Evolutionary conservation across 2,113 vertebrate species (phyloP), one percentile per base, ranked within the genome.

Genomic region (Dasyprocta punctata): DNA sequence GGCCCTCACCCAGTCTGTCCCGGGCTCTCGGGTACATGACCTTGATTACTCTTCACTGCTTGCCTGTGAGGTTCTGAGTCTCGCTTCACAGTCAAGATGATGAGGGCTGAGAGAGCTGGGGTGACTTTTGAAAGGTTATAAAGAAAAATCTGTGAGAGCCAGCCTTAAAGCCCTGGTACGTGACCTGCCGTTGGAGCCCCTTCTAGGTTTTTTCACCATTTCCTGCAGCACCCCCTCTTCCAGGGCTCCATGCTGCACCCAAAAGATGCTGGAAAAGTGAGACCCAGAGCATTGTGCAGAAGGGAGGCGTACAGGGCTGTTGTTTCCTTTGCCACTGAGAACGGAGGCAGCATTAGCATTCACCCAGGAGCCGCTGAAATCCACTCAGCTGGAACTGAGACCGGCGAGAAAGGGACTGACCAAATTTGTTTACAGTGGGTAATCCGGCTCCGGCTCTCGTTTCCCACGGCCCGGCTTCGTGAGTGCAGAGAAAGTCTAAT

Each of bases 351-450:
- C 86, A 86, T 97, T 97, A 93, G 83, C 86, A 96, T 96, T 97
- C 94, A 85, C 60, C 90, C 85, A 91, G 88, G 47, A 95, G 93
- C 95, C 63, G 93, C 93, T 92, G 77, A 92, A 97, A 98, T 89
- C 90, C 49, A 85, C 77, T 97, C 96, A 90, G 6, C 94, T 54
- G 86, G 96, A 98, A 97, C 97, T 0, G 1, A 96, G 90, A 52
- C 85, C 19, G 54, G 82, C 2, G 13, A 95, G 90, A 81, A 96
- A 75, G 65, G 58, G n/a, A 89, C 94, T 96, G 95, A 88, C 95
- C 96, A 88, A 60, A 84, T 97, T 94, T 95, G 88, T 96, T 98
- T 93, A 92, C 92, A 38, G 14, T 5, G 77, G 96, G 73, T 97
- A 91, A 95, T 89, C 89, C 33, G 0, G 47, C 63, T 92, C 93